Conservation (phyloP, 2,113 vertebrate genomes). For the Hymenochirus boettgeri region DNA sequence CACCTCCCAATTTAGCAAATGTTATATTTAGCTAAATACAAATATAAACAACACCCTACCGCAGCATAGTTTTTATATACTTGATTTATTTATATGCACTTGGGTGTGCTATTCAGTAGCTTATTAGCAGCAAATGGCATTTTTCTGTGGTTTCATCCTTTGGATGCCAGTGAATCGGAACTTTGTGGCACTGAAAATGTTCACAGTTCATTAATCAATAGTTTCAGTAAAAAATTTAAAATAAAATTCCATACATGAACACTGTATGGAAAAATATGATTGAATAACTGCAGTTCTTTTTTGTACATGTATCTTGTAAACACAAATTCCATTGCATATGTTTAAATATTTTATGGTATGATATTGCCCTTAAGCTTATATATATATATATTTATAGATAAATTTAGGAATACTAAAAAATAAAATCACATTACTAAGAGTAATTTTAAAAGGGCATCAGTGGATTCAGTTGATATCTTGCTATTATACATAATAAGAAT, state of each 20-base stretch:
- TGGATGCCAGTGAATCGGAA: background rate
- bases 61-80: background rate
- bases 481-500: too few species aligned
- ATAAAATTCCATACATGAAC: constrained; percentile 28
- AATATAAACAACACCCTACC: too few species aligned
- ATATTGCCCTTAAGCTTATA: constrained; percentile 48
- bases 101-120: constrained; percentile 14
- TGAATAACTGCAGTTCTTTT: constrained; percentile 45
- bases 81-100: constrained; percentile 27
- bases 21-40: too few species aligned
- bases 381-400: too few species aligned
- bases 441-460: too few species aligned
- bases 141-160: background rate
- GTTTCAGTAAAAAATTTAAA: constrained; percentile 24
- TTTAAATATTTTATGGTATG: constrained; percentile 35
- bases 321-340: constrained; percentile 53
- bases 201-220: background rate
- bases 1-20: too few species aligned
- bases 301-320: constrained; percentile 48
- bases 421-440: too few species aligned
- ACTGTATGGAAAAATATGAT: background rate
- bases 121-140: constrained; percentile 32
- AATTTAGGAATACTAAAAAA: too few species aligned
- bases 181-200: too few species aligned
- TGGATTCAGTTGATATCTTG: too few species aligned